A percentile compares a stretch with the other conserved stretches of the same genome.
These are phyloP conservation scores for Autographa pulchrina DNA, from an alignment of 2,888 invertebrate genomes.

Conservation along the genomic window DNA sequence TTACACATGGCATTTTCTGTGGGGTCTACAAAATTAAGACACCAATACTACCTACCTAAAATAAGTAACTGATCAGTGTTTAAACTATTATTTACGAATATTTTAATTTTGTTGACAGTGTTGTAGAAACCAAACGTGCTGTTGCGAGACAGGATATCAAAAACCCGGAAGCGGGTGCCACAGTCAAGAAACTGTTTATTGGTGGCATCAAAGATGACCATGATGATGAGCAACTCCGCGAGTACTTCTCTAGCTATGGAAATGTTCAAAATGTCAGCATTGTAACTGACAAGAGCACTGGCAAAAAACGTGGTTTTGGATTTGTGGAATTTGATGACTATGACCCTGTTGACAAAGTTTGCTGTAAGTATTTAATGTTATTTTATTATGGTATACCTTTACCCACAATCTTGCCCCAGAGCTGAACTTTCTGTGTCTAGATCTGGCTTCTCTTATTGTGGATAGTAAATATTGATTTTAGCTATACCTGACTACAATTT, in stretches of 20 bases:
- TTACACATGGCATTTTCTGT: conserved; percentile 86
- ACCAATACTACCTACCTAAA: background rate
- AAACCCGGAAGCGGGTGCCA: conserved; percentile 97
- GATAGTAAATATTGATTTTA: conserved; percentile 84
- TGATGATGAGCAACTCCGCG: conserved; percentile 96
- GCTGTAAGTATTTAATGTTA: conserved; percentile 91
- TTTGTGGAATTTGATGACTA: conserved; percentile 99
- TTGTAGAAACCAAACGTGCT: conserved; percentile 99
- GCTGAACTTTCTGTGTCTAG: conserved; percentile 78
- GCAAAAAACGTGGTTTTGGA: conserved; percentile 98
- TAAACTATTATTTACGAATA: too few relatives aligned
- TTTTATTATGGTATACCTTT: conserved; percentile 11
- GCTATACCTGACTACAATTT: conserved; percentile 83
- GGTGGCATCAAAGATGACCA: conserved; percentile 98
- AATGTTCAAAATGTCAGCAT: conserved; percentile 95
- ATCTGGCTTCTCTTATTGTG: conserved; percentile 88
- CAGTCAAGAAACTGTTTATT: conserved; percentile 98
- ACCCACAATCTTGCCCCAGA: conserved; percentile 88
- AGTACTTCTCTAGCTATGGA: conserved; percentile 95
- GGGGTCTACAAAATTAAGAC: conserved; percentile 73
- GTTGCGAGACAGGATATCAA: conserved; percentile 98
- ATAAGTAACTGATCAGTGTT: too few relatives aligned
- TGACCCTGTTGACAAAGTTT: conserved; percentile 99
- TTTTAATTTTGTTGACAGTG: conserved; percentile 80
- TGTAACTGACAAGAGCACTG: conserved; percentile 97